Base-by-base conservation (phyloP, 2,888 invertebrate species). In the Eledona agricola region DNA sequence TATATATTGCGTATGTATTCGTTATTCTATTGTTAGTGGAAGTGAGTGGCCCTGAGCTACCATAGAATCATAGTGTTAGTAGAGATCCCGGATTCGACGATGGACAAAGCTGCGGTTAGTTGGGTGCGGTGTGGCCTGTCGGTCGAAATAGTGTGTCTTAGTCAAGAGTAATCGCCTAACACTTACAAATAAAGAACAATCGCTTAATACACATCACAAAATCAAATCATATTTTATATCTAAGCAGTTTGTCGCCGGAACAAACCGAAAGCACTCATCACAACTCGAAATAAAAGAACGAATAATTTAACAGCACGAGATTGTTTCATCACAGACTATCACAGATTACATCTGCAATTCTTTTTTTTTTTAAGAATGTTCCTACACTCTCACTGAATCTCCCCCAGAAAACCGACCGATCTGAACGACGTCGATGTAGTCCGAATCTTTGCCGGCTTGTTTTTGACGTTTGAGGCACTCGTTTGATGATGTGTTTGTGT, bases 391-490 rank as follows among this genome's bases (percentile, higher is more conserved):
- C 55, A 50, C 54, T 54, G 22, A 45, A 57, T 54, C 57, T 59
- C 51, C 57, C 51, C 50, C 57, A 55, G 55, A 49, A 65, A 65
- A 64, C 61, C 60, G 47, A 46, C 58, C 56, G 62, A 64, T 63
- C 62, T n/a, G n/a, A n/a, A n/a, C n/a, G n/a, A n/a, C n/a, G 64
- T 55, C 57, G 59, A 55, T 65, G 63, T 65, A 56, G 55, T 64
- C 59, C 38, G 45, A 51, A 59, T 56, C 63, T 64, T 64, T 62
- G 50, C 47, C 9, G 31, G 37, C n/a, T n/a, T n/a, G n/a, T n/a
- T n/a, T n/a, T n/a, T n/a, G n/a, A n/a, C n/a, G n/a, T n/a, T 81
- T 81, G 81, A 82, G 82, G 82, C 82, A 82, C 82, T 82, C 82
- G 80, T 81, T 80, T 81, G 81, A 81, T 81, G 55, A 81, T 80